Conservation (phyloP, 2,797 vertebrate genomes). For the Falco rusticolus region DNA sequence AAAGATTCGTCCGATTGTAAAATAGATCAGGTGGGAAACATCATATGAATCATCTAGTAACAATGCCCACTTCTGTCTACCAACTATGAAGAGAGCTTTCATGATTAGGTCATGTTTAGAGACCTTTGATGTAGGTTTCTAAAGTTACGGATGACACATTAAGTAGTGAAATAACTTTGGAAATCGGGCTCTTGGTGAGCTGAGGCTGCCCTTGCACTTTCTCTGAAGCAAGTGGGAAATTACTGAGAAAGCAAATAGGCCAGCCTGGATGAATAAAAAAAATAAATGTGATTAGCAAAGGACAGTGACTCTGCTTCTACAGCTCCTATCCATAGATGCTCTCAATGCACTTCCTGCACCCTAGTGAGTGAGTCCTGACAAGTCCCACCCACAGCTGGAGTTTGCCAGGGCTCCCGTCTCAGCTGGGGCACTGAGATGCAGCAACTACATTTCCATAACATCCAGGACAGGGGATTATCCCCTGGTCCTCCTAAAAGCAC, state of each 20-base stretch:
- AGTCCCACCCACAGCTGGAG: neutral
- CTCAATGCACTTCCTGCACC: neutral
- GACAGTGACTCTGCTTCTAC: neutral
- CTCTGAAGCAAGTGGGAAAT: neutral
- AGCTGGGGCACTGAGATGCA: neutral
- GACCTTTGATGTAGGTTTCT: neutral
- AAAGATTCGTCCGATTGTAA: neutral
- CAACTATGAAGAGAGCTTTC: neutral
- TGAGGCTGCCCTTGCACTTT: neutral
- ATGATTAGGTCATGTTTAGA: neutral
- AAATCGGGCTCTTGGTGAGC: neutral
- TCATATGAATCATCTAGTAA: neutral
- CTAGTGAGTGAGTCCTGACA: neutral
- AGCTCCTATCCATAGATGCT: neutral
- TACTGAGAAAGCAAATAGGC: neutral
- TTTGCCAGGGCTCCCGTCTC: neutral
- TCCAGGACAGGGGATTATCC: neutral
- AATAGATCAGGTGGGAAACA: neutral
- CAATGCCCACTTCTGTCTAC: neutral
- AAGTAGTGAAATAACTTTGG: neutral
- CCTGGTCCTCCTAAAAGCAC: neutral
- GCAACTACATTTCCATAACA: neutral
- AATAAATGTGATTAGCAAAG: neutral
- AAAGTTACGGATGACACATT: neutral
- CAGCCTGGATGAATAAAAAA: neutral